Evolutionary conservation across 2,113 vertebrate genomes (phyloP), one percentile per base, ranked within the genome.

Genomic region (Pseudois nayaur): DNA sequence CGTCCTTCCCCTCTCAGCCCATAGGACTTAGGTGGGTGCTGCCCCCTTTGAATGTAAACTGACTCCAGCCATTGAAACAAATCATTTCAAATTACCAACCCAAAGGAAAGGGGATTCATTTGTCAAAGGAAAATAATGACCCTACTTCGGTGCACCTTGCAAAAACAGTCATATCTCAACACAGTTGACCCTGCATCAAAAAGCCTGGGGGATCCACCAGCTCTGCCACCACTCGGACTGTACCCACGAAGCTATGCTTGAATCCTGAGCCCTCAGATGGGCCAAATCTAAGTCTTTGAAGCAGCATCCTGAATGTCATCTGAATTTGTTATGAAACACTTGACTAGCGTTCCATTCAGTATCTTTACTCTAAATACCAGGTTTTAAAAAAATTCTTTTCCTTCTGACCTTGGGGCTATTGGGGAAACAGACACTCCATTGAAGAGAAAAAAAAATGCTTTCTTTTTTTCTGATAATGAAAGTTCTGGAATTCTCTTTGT

Each of bases 241-340:
- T 21, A 8, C 54, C 60, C 45, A 54, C 25, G 33, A 59, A 91
- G 23, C 6, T 64, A 29, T n/a, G 14, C n/a, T 87, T 85, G 43
- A 94, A 67, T 40, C 52, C 15, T 54, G 54, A 94, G 21, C 23
- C 29, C 6, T 57, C 50, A 2, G 89, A 12, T 54, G 67, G 82
- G 12, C 52, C 25, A 95, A 40, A 96, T 88, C 40, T 55, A 19
- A 17, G 15, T 59, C 19, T 82, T 57, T 79, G 62, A 97, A 87
- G 87, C 3, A 79, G 45, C 23, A 40, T 55, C 55, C 27, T 67
- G 57, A 87, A 74, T 45, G 25, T 43, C 52, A 81, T 74, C 78
- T 57, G 67, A 89, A 76, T 92, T 97, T 92, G 33, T n/a, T 94
- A 89, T 87, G 52, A 92, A 97, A 94, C 31, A 87, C 33, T 90